Evolutionary conservation across 1,140 invertebrate genomes (phyloP).

Genomic region (Drosophila athabasca): DNA sequence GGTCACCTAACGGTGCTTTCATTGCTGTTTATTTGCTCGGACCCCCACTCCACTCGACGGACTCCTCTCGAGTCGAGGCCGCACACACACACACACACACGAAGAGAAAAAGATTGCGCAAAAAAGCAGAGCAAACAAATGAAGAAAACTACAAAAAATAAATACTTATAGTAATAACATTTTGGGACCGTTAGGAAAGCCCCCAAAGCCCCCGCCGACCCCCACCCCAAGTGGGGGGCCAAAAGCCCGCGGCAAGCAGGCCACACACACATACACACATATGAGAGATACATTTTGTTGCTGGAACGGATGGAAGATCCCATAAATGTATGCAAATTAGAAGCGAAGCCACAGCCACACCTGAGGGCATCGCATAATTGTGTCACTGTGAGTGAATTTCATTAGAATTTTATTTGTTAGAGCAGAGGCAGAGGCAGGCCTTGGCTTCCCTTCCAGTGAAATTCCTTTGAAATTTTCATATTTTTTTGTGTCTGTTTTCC

Average conservation of each 20-base stretch:
- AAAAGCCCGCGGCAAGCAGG: not conserved
- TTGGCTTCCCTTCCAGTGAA: no score
- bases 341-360: conserved; percentile 50
- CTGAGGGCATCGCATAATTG: conserved; percentile 77
- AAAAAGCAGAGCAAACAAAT: conserved; percentile 56
- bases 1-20: conserved; percentile 61
- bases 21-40: conserved; percentile 41
- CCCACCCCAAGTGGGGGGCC: conserved; percentile 44
- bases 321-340: conserved; percentile 46
- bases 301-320: conserved; percentile 9
- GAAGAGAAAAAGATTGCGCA: conserved; percentile 53
- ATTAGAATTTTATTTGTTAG: conserved; percentile 63
- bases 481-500: not conserved
- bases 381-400: conserved; percentile 71
- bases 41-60: not conserved
- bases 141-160: conserved; percentile 66
- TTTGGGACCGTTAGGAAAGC: conserved; percentile 66
- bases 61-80: conserved; percentile 54
- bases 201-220: not conserved
- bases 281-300: not conserved
- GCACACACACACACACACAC: conserved; percentile 5
- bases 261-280: no score
- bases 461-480: no score
- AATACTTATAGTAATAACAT: conserved; percentile 76
- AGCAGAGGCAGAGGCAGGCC: conserved; percentile 19